Conservation (phyloP, 2,797 vertebrate species). For the Channallabes apus region DNA sequence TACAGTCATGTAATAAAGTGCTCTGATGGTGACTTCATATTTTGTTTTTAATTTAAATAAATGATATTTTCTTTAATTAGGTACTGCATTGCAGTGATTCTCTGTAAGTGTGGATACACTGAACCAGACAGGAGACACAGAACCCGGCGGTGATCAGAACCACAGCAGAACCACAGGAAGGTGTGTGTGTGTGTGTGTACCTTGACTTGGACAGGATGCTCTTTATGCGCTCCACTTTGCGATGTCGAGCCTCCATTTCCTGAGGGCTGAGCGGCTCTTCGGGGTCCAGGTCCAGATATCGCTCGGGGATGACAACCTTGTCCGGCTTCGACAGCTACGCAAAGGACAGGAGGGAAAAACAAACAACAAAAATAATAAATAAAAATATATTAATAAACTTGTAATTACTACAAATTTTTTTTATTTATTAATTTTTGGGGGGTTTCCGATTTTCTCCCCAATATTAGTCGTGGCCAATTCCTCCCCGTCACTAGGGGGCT, state of each 20-base stretch:
- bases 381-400: not conserved
- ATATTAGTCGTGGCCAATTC: too few relatives aligned
- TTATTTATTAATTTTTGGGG: too few relatives aligned
- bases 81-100: not conserved
- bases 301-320: slow-evolving; percentile 92
- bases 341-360: not conserved
- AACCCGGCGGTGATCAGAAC: not conserved
- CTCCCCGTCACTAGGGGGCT: too few relatives aligned
- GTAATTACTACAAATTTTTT: too few relatives aligned
- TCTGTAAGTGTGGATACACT: not conserved
- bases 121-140: not conserved
- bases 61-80: not conserved
- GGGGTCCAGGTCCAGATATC: slow-evolving; percentile 88
- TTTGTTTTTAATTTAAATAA: not conserved
- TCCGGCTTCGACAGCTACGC: slow-evolving; percentile 87
- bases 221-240: slow-evolving; percentile 93
- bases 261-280: slow-evolving; percentile 89
- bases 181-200: slow-evolving; percentile 63
- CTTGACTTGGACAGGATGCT: slow-evolving; percentile 92
- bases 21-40: not conserved
- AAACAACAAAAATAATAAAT: not conserved
- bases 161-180: not conserved
- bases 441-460: too few relatives aligned
- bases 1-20: not conserved
- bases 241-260: slow-evolving; percentile 87